These are phyloP conservation scores for Cenopis cana DNA, from an alignment of 2,888 invertebrate genomes.

Conservation along the genomic window DNA sequence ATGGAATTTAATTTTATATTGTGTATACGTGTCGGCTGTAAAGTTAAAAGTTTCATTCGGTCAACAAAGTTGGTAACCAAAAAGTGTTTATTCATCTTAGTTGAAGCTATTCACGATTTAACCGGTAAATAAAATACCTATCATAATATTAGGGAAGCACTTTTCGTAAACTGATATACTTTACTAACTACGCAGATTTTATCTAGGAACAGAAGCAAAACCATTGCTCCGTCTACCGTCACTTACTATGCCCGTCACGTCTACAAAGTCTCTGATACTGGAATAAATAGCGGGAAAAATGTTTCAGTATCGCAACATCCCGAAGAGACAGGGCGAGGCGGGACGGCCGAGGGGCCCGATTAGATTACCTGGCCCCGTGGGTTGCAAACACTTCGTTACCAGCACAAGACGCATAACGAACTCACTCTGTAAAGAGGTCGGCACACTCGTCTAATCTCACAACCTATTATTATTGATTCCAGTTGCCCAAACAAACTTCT, in stretches of 20 bases:
- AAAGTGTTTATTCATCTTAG: too few relatives aligned
- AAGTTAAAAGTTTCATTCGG: too few relatives aligned
- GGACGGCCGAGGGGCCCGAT: slow-evolving; percentile 57
- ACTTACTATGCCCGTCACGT: slow-evolving; percentile 56
- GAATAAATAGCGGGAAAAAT: slow-evolving; percentile 75
- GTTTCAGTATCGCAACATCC: slow-evolving; percentile 57
- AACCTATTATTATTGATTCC: slow-evolving; percentile 8
- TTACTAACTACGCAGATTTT: background rate
- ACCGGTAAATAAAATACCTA: too few relatives aligned
- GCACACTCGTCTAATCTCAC: slow-evolving; percentile 39
- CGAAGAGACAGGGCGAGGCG: slow-evolving; percentile 40
- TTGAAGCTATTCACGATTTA: too few relatives aligned
- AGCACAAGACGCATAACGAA: slow-evolving; percentile 65
- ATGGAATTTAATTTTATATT: background rate
- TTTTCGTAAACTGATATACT: too few relatives aligned
- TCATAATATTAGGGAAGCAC: too few relatives aligned
- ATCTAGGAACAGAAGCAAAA: slow-evolving; percentile 20
- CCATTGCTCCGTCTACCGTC: slow-evolving; percentile 42
- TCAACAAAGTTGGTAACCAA: too few relatives aligned
- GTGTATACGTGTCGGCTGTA: too few relatives aligned
- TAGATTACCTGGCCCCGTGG: slow-evolving; percentile 80
- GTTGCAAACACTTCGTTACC: slow-evolving; percentile 81
- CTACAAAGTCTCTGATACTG: slow-evolving; percentile 69
- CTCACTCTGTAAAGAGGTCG: slow-evolving; percentile 49
- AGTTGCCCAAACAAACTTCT: slow-evolving; percentile 18